A percentile compares a stretch with the other conserved stretches of the same genome.
These are phyloP conservation scores for Andrena bicolor DNA, from an alignment of 2,888 invertebrate genomes.

Conservation along the genomic window DNA sequence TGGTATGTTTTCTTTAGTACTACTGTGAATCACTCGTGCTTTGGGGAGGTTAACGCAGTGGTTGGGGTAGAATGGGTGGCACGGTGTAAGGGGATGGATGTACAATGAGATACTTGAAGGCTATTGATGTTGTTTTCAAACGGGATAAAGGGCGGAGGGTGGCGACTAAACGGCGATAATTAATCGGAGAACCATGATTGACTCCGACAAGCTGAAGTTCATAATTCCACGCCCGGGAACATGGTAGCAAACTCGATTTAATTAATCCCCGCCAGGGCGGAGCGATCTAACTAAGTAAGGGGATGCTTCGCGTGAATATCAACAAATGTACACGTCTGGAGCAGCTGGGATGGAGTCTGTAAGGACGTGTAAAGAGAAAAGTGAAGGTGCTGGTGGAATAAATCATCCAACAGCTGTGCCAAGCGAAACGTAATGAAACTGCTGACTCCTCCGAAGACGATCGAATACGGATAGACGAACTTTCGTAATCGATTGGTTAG, in stretches of 20 bases:
- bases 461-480: too few species aligned
- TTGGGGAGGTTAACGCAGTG: too few species aligned
- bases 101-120: too few species aligned
- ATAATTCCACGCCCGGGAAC: constrained; percentile 9
- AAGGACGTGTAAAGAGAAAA: background rate
- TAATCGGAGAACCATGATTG: background rate
- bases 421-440: too few species aligned
- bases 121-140: too few species aligned
- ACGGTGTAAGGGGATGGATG: too few species aligned
- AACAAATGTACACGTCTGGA: background rate
- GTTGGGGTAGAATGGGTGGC: too few species aligned
- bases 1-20: background rate
- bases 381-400: background rate
- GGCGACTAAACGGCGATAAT: background rate
- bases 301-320: background rate
- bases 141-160: too few species aligned
- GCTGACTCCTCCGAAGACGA: too few species aligned
- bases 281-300: background rate
- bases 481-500: too few species aligned
- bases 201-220: constrained; percentile 25
- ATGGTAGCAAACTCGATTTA: constrained; percentile 27
- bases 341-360: background rate
- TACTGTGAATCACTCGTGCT: background rate
- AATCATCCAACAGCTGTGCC: too few species aligned
- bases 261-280: constrained; percentile 29